Conservation (phyloP, 2,113 vertebrate genomes). For the Coptodon rendalli region DNA sequence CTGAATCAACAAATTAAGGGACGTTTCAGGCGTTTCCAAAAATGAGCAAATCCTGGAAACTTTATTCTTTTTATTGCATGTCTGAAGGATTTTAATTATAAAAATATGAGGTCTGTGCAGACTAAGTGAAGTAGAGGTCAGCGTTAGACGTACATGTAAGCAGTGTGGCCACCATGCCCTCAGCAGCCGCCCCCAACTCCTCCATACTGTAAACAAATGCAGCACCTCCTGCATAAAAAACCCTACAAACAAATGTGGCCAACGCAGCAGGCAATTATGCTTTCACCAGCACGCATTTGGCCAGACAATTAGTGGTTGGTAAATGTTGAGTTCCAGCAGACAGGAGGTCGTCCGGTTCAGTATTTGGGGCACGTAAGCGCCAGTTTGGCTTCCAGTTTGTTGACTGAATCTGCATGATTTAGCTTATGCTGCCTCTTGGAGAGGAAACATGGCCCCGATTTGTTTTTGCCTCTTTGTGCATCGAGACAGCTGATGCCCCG, state of each 20-base stretch:
- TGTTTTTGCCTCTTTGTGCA: not conserved
- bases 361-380: not conserved
- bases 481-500: constrained; percentile 35
- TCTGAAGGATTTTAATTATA: not conserved
- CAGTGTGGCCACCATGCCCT: not conserved
- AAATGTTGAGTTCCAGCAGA: not conserved
- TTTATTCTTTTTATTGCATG: not conserved
- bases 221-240: not conserved
- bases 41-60: not conserved
- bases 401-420: constrained; percentile 19
- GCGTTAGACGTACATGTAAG: not conserved
- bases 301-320: not conserved
- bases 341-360: not conserved
- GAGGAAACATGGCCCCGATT: constrained; percentile 3
- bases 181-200: not conserved
- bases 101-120: not conserved
- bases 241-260: not conserved
- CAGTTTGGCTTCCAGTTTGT: constrained; percentile 7
- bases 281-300: not conserved
- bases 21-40: not conserved
- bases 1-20: not conserved
- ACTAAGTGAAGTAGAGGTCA: not conserved
- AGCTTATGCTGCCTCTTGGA: constrained; percentile 2
- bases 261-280: not conserved
- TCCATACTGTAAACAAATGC: not conserved